Evolutionary conservation across 2,797 vertebrate genomes (phyloP), one percentile per base, ranked within the genome.

Genomic region (Catamblyrhynchus diadema): DNA sequence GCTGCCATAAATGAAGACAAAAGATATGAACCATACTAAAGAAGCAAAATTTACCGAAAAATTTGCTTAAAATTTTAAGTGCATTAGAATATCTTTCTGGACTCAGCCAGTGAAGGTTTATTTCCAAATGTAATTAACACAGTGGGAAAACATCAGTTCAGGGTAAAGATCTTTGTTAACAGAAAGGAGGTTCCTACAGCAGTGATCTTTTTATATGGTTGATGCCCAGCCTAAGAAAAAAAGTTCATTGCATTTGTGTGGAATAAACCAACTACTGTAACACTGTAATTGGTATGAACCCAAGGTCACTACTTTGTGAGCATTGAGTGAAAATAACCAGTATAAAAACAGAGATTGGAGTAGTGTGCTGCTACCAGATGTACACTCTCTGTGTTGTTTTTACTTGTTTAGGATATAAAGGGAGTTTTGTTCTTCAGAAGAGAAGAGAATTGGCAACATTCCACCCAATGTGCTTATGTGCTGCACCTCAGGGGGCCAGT

Each of bases 401-500:
- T n/a, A 89, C 60, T 91, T 77, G 12, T 85, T 92, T 91, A 82
- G 61, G 64, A 47, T 45, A 91, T 61, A 93, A 96, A 95, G 48
- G 21, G 83, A 87, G 30, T 77, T 92, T 47, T 93, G 60, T 87
- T 77, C 88, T 84, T 80, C 30, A 73, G 59, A 95, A 92, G 37
- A 81, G 89, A 75, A 81, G 60, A 67, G 59, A 80, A 93, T 21
- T 95, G 87, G 92, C 67, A 88, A 95, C 83, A 94, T 75, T 97
- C 80, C 90, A 93, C 59, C 59, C 73, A 92, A 91, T 7, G 17
- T 42, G 94, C 82, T 82, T 62, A 92, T 39, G 54, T 33, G 42
- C 56, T 84, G 78, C 71, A 97, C 92, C 79, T 92, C 30, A 2
- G 81, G 94, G 84, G 57, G 91, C 59, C 13, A 25, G 81, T 39